These are phyloP conservation scores for Pantherophis vulpinus DNA, from an alignment of 2,797 vertebrate species.

Conservation along the genomic window DNA sequence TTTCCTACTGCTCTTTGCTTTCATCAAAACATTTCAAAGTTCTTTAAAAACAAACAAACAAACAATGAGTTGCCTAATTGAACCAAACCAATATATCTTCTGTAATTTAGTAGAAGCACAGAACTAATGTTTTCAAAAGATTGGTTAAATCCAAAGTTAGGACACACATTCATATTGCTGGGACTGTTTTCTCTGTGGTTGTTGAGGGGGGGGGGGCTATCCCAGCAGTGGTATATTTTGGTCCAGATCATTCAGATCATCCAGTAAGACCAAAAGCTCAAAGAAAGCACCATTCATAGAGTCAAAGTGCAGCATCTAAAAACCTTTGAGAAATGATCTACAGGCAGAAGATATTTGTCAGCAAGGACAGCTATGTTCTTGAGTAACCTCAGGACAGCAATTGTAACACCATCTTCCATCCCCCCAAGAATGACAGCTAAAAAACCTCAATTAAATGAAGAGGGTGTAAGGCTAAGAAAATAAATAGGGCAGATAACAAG, in stretches of 20 bases:
- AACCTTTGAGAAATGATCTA: background rate
- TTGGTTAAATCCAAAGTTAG: background rate
- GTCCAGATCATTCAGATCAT: background rate
- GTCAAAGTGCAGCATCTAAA: background rate
- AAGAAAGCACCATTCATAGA: background rate
- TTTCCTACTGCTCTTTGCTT: background rate
- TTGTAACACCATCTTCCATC: slow-evolving; percentile 13
- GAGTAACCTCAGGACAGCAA: fast-evolving
- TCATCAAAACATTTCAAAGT: background rate
- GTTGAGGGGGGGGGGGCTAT: background rate
- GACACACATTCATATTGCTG: background rate
- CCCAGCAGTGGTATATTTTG: background rate
- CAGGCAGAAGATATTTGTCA: background rate
- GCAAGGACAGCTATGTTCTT: background rate
- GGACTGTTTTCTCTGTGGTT: background rate
- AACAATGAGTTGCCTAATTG: background rate
- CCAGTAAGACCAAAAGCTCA: background rate
- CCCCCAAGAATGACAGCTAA: slow-evolving; percentile 23
- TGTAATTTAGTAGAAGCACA: background rate
- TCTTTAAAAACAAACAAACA: background rate
- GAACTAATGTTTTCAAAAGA: background rate
- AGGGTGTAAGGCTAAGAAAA: slow-evolving; percentile 54
- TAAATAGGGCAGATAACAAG: slow-evolving; percentile 66
- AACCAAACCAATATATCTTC: background rate
- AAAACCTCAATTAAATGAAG: slow-evolving; percentile 12